Evolutionary conservation across 92 coral and sea anemone species (phyloP).

Genomic region (Porites evermanni): DNA sequence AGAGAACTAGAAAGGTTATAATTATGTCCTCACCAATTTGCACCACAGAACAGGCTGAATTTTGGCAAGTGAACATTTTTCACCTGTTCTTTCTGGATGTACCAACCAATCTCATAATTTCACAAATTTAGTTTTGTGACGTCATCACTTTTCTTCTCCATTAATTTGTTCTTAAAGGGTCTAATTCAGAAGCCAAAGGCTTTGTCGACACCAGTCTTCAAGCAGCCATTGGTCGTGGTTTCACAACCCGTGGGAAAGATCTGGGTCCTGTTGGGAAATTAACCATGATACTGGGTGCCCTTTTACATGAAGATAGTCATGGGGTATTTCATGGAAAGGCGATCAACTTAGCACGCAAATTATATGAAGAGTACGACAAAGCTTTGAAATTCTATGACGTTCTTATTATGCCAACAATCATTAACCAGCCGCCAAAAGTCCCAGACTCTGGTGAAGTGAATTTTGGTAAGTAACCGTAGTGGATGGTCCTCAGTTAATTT

Average conservation of each 20-base stretch:
- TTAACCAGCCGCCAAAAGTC: slow-evolving; percentile 22
- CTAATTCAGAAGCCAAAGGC: slow-evolving; percentile 34
- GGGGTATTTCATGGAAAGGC: slow-evolving; percentile 45
- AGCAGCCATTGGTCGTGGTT: slow-evolving; percentile 44
- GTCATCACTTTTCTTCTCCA: too few species aligned
- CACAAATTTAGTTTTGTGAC: too few species aligned
- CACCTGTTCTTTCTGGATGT: too few species aligned
- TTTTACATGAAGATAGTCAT: slow-evolving; percentile 13
- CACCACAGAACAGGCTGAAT: too few species aligned
- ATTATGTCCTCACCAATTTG: too few species aligned
- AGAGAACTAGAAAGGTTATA: too few species aligned
- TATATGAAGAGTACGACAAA: slow-evolving; percentile 43
- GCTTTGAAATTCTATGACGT: slow-evolving; percentile 37
- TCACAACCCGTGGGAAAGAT: slow-evolving; percentile 37
- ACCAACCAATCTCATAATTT: too few species aligned
- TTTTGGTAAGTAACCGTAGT: slow-evolving; percentile 19
- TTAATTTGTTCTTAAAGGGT: not conserved
- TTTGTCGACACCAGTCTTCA: slow-evolving; percentile 53
- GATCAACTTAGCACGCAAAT: slow-evolving; percentile 41
- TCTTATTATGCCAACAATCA: slow-evolving; percentile 49
- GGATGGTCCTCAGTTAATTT: not conserved
- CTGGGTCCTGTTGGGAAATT: slow-evolving; percentile 25
- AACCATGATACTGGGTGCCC: slow-evolving; percentile 9
- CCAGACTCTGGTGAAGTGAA: not conserved
- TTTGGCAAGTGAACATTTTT: too few species aligned